Conservation (phyloP, 2,113 vertebrate genomes). For the Sardina pilchardus region DNA sequence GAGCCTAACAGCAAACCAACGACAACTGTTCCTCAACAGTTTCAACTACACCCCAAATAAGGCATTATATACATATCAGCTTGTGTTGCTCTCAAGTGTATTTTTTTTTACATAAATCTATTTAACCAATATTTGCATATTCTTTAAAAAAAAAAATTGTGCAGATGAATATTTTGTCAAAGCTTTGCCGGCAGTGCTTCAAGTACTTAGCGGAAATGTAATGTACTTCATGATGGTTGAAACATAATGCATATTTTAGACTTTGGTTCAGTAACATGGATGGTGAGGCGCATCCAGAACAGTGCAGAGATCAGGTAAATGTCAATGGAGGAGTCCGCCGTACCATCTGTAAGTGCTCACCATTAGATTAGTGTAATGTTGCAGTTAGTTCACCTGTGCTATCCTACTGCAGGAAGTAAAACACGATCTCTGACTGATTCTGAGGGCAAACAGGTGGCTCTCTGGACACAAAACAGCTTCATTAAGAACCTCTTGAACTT, state of each 20-base stretch:
- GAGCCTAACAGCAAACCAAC: conserved; percentile 30
- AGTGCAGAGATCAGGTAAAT: not conserved
- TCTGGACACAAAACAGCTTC: not conserved
- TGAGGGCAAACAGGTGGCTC: not conserved
- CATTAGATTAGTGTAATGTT: not conserved
- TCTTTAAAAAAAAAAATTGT: not conserved
- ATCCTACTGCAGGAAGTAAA: not conserved
- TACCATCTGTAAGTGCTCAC: conserved; percentile 11
- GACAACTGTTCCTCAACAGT: conserved; percentile 8
- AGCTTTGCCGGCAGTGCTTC: conserved; percentile 14
- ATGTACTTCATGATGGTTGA: not conserved
- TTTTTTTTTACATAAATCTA: not conserved
- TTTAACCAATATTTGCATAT: conserved; percentile 10
- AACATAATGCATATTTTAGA: not conserved
- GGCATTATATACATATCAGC: conserved; percentile 11
- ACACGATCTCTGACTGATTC: not conserved
- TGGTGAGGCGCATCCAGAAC: not conserved
- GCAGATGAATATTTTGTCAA: not conserved
- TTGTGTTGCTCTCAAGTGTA: not conserved
- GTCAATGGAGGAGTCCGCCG: not conserved
- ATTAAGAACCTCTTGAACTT: not conserved
- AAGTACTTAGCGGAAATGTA: conserved; percentile 7
- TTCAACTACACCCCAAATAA: conserved; percentile 4
- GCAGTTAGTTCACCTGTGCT: not conserved
- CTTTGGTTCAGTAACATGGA: not conserved